A percentile compares a stretch with the other conserved stretches of the same genome.
Evolutionary conservation across 2,888 invertebrate species (phyloP).

Genomic region (Cryptocephalus moraei): DNA sequence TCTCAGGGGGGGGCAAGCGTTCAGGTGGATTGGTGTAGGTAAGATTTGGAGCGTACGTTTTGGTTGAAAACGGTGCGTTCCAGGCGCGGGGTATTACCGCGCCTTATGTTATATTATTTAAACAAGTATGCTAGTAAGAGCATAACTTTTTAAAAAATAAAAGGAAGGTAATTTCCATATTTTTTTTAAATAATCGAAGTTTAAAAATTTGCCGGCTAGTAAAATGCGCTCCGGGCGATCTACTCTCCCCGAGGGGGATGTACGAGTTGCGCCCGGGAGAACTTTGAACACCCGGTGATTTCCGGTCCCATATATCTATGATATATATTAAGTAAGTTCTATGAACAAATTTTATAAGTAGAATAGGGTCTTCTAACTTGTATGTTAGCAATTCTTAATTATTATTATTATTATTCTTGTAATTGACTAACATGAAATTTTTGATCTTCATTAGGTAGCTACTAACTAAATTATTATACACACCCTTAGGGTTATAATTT

Average conservation of each 20-base stretch:
- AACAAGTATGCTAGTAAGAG: neutral
- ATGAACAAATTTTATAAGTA: conserved; percentile 54
- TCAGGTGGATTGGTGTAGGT: conserved; percentile 8
- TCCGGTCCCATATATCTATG: conserved; percentile 96
- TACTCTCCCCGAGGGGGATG: too few relatives aligned
- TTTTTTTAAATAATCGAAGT: conserved; percentile 26
- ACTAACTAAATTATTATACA: too few relatives aligned
- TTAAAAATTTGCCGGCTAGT: conserved; percentile 38
- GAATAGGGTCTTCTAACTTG: neutral
- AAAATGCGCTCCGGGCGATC: conserved; percentile 6
- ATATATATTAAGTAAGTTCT: conserved; percentile 94
- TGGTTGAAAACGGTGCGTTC: neutral
- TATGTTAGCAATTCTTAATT: neutral
- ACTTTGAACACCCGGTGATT: conserved; percentile 34
- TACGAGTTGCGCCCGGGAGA: conserved; percentile 5
- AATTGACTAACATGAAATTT: too few relatives aligned
- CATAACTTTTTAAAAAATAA: conserved; percentile 2
- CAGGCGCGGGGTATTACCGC: conserved; percentile 33
- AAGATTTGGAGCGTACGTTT: neutral
- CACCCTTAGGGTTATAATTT: too few relatives aligned
- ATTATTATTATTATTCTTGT: neutral
- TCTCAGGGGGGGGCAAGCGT: conserved; percentile 4
- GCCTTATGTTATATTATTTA: conserved; percentile 2
- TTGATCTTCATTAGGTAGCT: too few relatives aligned
- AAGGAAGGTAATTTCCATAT: conserved; percentile 46